Conservation (phyloP, 1,140 invertebrate genomes). For the Branchinecta lynchi region DNA sequence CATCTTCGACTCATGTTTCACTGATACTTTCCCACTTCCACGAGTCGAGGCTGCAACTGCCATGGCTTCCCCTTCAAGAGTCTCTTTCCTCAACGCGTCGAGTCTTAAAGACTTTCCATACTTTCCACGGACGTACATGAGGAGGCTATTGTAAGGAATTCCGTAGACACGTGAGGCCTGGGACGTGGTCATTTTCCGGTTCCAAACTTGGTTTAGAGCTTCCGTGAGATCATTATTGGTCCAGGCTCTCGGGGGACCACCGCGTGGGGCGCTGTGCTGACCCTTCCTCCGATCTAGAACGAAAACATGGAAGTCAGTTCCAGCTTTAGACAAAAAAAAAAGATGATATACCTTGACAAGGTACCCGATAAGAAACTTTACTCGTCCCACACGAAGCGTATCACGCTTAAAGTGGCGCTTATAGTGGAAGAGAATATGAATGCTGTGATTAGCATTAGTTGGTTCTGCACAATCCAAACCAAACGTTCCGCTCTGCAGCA, state of each 20-base stretch:
- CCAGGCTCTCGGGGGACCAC: conserved; percentile 73
- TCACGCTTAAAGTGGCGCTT: no score
- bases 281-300: conserved; percentile 33
- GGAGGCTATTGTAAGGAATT: conserved; percentile 73
- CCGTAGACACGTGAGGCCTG: conserved; percentile 75
- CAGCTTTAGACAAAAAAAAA: not conserved
- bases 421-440: no score
- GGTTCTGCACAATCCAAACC: no score
- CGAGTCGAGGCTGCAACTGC: conserved; percentile 25
- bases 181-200: conserved; percentile 85
- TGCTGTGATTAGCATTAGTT: no score
- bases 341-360: conserved; percentile 19
- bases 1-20: conserved; percentile 31
- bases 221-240: conserved; percentile 75
- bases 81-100: conserved; percentile 68
- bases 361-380: conserved; percentile 39
- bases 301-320: conserved; percentile 16
- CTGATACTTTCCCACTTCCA: conserved; percentile 18
- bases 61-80: conserved; percentile 44
- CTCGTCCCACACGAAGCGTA: no score
- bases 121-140: conserved; percentile 83
- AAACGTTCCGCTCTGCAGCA: no score
- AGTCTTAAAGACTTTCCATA: conserved; percentile 75
- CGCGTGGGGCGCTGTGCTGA: conserved; percentile 69
- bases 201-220: conserved; percentile 76